Evolutionary conservation across 2,888 invertebrate genomes (phyloP), one percentile per base, ranked within the genome.

Genomic region (Allophyes oxyacanthae): DNA sequence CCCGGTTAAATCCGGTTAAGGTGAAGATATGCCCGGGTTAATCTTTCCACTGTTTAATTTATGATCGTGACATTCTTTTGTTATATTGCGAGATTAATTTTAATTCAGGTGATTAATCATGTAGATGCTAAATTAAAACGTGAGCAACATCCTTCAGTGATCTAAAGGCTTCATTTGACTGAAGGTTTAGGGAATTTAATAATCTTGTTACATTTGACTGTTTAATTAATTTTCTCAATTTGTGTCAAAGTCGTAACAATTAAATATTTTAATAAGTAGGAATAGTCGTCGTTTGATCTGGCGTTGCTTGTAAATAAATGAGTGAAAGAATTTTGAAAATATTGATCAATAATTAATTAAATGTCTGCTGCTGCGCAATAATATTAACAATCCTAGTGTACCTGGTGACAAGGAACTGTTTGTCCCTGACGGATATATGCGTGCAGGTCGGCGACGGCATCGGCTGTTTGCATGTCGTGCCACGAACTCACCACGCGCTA

Each of bases 1-100:
- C 83, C 87, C 87, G 86, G 88, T 86, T 84, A 88, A 90, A 91
- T 85, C 90, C 88, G 87, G 88, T 87, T 88, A 88, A 90, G 90
- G 89, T 89, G 87, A 82, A 91, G 90, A 91, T 91, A 89, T 88
- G 86, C 87, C 84, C 84, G 81, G 87, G 88, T 89, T 91, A 91
- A 91, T 91, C 89, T 88, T 82, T 78, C 75, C 69, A 78, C 79
- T 71, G 80, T 88, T 86, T 90, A 91, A 91, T 91, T 91, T 91
- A 92, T 86, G 79, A 79, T 80, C 82, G 80, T 79, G 78, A 78
- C 79, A 83, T 82, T 83, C 74, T 79, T 82, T 82, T 80, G 72
- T 75, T 81, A 78, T 63, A 79, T 79, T 80, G 75, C 63, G 42
- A 72, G 70, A 71, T 71, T 68, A 64, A 73, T 73, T 70, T 79